Base-by-base conservation (phyloP, 2,113 vertebrate species). In the Sitta europaea region DNA sequence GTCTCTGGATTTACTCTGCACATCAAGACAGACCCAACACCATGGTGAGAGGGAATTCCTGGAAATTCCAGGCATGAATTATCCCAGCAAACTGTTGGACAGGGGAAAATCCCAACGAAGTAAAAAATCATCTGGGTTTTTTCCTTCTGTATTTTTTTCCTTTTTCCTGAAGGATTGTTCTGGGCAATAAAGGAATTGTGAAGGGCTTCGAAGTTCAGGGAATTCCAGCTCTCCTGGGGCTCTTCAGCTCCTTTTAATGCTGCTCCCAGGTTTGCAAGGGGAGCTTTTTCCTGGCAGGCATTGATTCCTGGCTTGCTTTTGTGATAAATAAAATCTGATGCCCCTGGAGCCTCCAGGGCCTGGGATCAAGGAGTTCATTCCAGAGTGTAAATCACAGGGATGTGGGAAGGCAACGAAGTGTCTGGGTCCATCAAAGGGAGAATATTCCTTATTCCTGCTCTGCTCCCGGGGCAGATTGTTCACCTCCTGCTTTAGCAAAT, bases 321-420 rank as follows among this genome's bases (percentile, higher is more conserved):
- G 22, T 38, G 70, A 65, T 67, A 95, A 93, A 96, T 79, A 75
- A 90, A 86, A 48, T 13, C 48, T 77, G 86, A 87, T 91, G 77
- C 68, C 77, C 59, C 72, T 75, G 59, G 61, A 91, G 55, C 55
- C 80, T 53, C 59, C 73, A 17, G 81, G 63, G 50, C 47, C 51
- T 7, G 77, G 62, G 70, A 92, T 81, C 73, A 61, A 45, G 42
- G 57, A 78, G 73, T 81, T 94, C 73, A 54, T 78, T 45, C 47
- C 8, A 35, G 14, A 50, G 38, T 2, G 27, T 45, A 74, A 94
- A 62, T 81, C 77, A 35, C 47, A 81, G 85, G 29, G 38, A 54
- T 28, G 59, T 36, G 73, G 57, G 76, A 40, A 61, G 31, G n/a
- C 82, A 84, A 21, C 28, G 3, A 67, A 51, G 25, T 0, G 3